Conservation (phyloP, 2,888 invertebrate genomes). For the Steinernema carpocapsae region DNA sequence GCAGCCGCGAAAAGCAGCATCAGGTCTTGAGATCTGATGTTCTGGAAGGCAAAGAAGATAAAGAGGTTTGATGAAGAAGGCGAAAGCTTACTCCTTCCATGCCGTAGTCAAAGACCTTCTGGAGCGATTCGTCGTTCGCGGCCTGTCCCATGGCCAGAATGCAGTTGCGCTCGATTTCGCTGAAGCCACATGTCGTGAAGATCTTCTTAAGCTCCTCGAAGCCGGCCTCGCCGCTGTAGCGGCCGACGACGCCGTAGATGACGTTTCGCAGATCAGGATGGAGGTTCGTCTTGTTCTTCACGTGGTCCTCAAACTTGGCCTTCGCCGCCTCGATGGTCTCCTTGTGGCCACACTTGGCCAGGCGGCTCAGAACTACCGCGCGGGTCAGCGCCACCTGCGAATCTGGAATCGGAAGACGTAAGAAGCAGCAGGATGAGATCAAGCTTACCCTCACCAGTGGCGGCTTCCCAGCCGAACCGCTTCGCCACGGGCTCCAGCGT, state of each 20-base stretch:
- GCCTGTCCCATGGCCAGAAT: constrained; percentile 57
- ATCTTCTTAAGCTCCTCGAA: constrained; percentile 52
- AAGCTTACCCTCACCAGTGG: constrained; percentile 73
- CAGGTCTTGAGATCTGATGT: constrained; percentile 64
- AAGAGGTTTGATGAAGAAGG: not conserved
- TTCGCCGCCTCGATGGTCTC: constrained; percentile 55
- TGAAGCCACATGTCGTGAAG: constrained; percentile 56
- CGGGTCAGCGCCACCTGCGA: constrained; percentile 52
- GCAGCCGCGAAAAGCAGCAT: constrained; percentile 48
- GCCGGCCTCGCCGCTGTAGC: constrained; percentile 40
- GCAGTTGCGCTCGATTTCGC: constrained; percentile 57
- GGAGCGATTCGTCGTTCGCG: constrained; percentile 44
- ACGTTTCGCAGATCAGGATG: constrained; percentile 57
- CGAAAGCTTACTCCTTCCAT: constrained; percentile 47
- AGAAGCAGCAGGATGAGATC: constrained; percentile 66
- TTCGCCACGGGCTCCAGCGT: constrained; percentile 54
- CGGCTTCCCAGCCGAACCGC: constrained; percentile 58
- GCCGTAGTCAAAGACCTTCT: constrained; percentile 58
- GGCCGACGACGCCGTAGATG: constrained; percentile 51
- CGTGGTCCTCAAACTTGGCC: constrained; percentile 54
- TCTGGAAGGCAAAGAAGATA: constrained; percentile 36
- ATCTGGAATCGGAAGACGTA: too few species aligned
- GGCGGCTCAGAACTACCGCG: constrained; percentile 52
- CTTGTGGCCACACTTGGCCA: constrained; percentile 58
- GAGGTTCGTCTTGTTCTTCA: constrained; percentile 51